phyloP scores from a whole-genome alignment of 2,113 vertebrate species.

The Bos indicus region DNA sequence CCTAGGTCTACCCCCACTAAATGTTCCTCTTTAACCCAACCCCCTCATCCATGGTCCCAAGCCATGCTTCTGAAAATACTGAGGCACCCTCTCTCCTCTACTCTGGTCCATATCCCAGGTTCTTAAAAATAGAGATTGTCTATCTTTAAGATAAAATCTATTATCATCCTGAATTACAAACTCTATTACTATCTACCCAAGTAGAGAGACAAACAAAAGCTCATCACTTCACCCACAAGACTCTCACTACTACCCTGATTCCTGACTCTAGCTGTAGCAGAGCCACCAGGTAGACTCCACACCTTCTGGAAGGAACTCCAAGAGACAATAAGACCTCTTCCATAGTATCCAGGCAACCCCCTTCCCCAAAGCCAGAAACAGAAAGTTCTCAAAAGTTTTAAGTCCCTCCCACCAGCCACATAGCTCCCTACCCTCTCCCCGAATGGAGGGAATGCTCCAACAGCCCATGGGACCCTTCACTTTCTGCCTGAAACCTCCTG shows the following conservation, averaged over 20 bases:
- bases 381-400: not conserved
- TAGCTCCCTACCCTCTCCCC: not conserved
- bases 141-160: not conserved
- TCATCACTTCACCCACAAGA: not conserved
- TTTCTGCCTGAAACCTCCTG: not conserved
- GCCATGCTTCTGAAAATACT: not conserved
- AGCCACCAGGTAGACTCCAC: not conserved
- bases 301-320: not conserved
- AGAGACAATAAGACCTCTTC: not conserved
- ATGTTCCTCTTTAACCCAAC: not conserved
- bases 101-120: not conserved
- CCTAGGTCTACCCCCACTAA: not conserved
- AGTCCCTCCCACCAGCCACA: not conserved
- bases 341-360: not conserved
- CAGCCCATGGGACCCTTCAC: not conserved
- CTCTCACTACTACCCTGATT: not conserved
- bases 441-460: not conserved
- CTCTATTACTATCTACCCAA: not conserved
- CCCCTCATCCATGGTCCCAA: not conserved
- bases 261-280: not conserved
- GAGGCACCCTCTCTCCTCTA: not conserved
- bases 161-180: not conserved
- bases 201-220: not conserved
- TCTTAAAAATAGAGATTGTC: not conserved
- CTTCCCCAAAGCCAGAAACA: not conserved